phyloP scores from a whole-genome alignment of 2,888 invertebrate genomes.

The Alitta virens region DNA sequence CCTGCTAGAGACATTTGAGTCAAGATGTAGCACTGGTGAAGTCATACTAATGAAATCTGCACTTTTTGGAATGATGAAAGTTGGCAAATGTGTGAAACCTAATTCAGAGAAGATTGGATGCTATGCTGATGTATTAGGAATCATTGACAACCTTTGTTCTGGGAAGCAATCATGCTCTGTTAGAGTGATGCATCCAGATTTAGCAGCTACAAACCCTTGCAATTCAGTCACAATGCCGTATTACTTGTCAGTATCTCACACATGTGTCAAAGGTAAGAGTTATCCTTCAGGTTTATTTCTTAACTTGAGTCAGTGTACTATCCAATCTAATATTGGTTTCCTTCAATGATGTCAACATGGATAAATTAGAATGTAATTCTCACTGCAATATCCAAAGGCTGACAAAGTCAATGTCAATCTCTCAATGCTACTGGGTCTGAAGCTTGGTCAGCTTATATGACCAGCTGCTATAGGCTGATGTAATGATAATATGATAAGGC shows the following conservation, averaged over 20 bases:
- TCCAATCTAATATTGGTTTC: too few relatives aligned
- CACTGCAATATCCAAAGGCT: too few relatives aligned
- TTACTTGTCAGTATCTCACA: constrained; percentile 3
- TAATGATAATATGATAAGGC: too few relatives aligned
- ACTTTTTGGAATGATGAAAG: neutral
- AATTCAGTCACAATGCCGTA: neutral
- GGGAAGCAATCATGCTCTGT: neutral
- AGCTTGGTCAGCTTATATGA: too few relatives aligned
- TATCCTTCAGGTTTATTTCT: too few relatives aligned
- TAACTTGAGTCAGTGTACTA: too few relatives aligned
- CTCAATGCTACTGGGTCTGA: too few relatives aligned
- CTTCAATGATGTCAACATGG: too few relatives aligned
- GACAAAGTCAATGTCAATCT: too few relatives aligned
- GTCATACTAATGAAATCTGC: constrained; percentile 7
- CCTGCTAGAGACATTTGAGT: neutral
- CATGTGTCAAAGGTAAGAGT: constrained; percentile 11
- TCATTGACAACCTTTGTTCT: constrained; percentile 5
- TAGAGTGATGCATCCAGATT: neutral
- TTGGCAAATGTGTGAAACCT: constrained; percentile 2
- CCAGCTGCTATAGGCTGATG: too few relatives aligned
- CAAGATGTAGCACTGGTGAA: constrained; percentile 5
- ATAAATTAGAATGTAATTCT: too few relatives aligned
- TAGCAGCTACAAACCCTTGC: constrained; percentile 1
- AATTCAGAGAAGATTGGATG: constrained; percentile 6
- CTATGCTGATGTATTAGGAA: constrained; percentile 3